These are phyloP conservation scores for Aulostomus chinensis DNA, from an alignment of 2,797 vertebrate genomes.

Conservation along the genomic window DNA sequence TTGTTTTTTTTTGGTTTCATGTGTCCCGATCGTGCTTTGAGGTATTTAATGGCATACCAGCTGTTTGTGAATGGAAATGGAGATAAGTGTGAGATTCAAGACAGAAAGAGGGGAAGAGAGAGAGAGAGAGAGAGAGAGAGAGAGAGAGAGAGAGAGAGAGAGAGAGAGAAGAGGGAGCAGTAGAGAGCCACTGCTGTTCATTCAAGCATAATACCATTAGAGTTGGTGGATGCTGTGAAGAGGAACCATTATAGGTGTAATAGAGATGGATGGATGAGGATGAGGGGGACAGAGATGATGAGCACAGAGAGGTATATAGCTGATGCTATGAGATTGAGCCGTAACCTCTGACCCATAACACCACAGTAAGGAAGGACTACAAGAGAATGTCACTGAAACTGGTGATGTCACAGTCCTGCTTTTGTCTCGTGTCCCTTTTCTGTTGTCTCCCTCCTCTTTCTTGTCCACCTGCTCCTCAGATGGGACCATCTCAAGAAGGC, in stretches of 20 bases:
- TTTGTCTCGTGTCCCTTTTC: background rate
- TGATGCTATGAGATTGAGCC: slow-evolving; percentile 54
- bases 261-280: slow-evolving; percentile 70
- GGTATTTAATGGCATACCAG: too few species aligned
- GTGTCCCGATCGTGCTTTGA: too few species aligned
- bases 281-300: slow-evolving; percentile 40
- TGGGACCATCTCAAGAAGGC: too few species aligned
- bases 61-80: too few species aligned
- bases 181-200: slow-evolving; percentile 55
- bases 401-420: slow-evolving; percentile 16
- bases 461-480: too few species aligned
- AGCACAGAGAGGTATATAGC: slow-evolving; percentile 45
- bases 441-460: background rate
- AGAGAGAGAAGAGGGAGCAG: slow-evolving; percentile 10
- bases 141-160: slow-evolving; percentile 2
- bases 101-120: too few species aligned
- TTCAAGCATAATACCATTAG: slow-evolving; percentile 76
- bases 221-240: slow-evolving; percentile 71
- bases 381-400: slow-evolving; percentile 34
- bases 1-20: too few species aligned
- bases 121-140: too few species aligned
- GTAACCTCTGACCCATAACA: slow-evolving; percentile 54
- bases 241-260: slow-evolving; percentile 77
- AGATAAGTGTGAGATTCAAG: too few species aligned
- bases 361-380: slow-evolving; percentile 10